These are phyloP conservation scores for Dinoponera quadriceps DNA, from an alignment of 1,140 invertebrate genomes.

Conservation along the genomic window DNA sequence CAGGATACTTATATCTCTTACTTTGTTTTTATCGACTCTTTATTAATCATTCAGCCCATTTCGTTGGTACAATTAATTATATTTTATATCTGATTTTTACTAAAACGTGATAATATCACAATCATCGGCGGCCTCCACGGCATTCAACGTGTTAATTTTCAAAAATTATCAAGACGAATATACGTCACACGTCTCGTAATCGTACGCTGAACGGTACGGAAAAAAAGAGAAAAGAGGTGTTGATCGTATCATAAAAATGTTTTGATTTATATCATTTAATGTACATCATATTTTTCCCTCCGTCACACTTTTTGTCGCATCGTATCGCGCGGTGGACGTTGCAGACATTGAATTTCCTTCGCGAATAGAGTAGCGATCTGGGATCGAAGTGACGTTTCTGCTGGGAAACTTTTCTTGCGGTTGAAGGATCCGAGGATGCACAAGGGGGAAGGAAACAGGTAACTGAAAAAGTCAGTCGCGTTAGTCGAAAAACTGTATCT, in stretches of 20 bases:
- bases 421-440: constrained; percentile 1
- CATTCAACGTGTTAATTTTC: no score
- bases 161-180: not conserved
- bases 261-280: constrained; percentile 29
- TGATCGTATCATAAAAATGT: no score
- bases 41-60: no score
- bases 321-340: constrained; percentile 26
- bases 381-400: constrained; percentile 53
- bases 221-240: not conserved
- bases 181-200: not conserved
- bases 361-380: constrained; percentile 32
- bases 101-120: no score
- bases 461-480: constrained; percentile 55
- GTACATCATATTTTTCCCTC: constrained; percentile 15
- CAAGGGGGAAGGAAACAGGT: constrained; percentile 30
- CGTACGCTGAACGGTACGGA: no score
- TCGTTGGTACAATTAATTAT: no score
- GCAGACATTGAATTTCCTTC: constrained; percentile 47
- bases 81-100: no score
- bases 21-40: no score
- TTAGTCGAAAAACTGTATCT: constrained; percentile 48
- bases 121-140: no score
- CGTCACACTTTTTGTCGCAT: constrained; percentile 20
- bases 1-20: no score
- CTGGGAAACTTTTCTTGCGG: constrained; percentile 49